These are phyloP conservation scores for Rhabdomys pumilio DNA, from an alignment of 2,797 vertebrate genomes.

Conservation along the genomic window DNA sequence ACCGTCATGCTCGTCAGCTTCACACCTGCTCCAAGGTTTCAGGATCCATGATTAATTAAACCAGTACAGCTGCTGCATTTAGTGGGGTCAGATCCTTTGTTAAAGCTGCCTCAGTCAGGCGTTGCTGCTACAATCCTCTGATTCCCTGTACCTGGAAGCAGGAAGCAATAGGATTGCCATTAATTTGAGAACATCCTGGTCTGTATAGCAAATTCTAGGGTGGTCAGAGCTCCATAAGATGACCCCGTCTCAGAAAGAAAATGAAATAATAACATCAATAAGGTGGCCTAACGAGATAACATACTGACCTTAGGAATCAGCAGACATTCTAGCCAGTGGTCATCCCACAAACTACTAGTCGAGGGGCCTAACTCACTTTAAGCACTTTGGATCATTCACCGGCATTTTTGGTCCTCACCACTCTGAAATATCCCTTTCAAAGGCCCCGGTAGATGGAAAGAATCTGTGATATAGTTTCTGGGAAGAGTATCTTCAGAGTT, in stretches of 20 bases:
- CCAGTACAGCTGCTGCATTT: neutral
- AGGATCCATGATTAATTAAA: neutral
- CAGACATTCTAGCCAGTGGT: neutral
- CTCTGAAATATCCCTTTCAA: neutral
- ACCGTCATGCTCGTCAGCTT: neutral
- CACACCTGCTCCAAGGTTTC: constrained; percentile 36
- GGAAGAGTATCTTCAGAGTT: neutral
- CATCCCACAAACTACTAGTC: neutral
- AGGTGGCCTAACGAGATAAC: neutral
- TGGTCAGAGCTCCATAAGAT: neutral
- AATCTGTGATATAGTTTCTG: neutral
- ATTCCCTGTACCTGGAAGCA: neutral
- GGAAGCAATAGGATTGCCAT: neutral
- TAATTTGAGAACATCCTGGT: neutral
- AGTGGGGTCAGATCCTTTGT: neutral
- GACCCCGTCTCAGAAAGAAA: neutral
- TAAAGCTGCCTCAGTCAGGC: neutral
- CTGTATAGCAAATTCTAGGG: neutral
- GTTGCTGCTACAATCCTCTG: neutral
- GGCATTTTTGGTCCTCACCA: neutral
- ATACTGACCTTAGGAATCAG: constrained; percentile 24
- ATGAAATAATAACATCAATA: neutral
- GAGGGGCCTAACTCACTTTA: neutral
- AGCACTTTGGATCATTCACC: neutral
- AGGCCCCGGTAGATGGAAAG: neutral